Percentiles rank a stretch among this genome's conserved stretches.
Conservation (phyloP, 2,888 invertebrate genomes). For the Luffia ferchaultella region DNA sequence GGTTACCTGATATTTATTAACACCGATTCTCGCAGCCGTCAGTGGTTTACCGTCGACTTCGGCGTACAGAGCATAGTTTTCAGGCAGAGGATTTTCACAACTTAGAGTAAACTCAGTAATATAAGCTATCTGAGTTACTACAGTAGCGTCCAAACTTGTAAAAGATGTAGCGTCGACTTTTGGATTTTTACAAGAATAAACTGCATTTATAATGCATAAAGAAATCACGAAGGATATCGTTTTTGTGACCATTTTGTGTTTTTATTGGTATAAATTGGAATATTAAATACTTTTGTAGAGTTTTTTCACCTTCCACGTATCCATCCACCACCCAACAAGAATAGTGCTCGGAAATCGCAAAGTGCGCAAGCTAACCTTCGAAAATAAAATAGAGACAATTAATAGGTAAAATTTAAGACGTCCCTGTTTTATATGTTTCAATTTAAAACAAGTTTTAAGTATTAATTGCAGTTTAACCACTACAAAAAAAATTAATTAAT, state of each 20-base stretch:
- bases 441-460: too few relatives aligned
- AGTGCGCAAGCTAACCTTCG: too few relatives aligned
- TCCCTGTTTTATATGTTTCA: too few relatives aligned
- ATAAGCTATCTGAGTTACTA: conserved; percentile 89
- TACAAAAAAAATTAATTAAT: too few relatives aligned
- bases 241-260: conserved; percentile 54
- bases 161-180: conserved; percentile 81
- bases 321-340: too few relatives aligned
- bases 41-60: conserved; percentile 87
- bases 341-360: too few relatives aligned
- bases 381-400: too few relatives aligned
- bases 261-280: conserved; percentile 17
- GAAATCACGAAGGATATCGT: conserved; percentile 27
- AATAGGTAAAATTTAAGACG: too few relatives aligned
- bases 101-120: conserved; percentile 89
- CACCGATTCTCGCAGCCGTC: conserved; percentile 81
- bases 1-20: conserved; percentile 87
- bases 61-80: conserved; percentile 83
- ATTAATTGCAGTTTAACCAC: too few relatives aligned
- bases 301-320: too few relatives aligned
- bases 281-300: too few relatives aligned
- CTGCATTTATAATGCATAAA: conserved; percentile 29
- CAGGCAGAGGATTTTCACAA: conserved; percentile 72
- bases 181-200: conserved; percentile 59
- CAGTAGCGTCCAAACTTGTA: conserved; percentile 91